Evolutionary conservation across 37 sponge, comb jelly and placozoan genomes (phyloP).

Genomic region (Spongilla lacustris): DNA sequence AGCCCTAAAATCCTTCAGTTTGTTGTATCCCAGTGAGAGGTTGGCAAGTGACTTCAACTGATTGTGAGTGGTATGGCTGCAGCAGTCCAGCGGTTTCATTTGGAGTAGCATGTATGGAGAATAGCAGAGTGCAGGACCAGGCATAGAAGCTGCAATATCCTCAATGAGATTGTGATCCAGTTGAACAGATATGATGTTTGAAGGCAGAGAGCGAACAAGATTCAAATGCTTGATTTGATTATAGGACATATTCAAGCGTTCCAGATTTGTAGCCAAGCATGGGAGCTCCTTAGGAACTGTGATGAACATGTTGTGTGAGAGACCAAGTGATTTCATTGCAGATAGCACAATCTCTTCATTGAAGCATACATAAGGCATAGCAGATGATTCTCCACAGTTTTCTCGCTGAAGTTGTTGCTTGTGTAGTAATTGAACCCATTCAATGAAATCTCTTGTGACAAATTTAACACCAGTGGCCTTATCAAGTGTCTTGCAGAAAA

Average conservation of each 20-base stretch:
- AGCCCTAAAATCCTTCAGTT: conserved; percentile 7
- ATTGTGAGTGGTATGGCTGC: conserved; percentile 2
- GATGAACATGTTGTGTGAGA: conserved; percentile 67
- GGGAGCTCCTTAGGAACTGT: conserved; percentile 72
- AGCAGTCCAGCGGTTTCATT: conserved; percentile 37
- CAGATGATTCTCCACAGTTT: too few species aligned
- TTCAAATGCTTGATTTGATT: conserved; percentile 39
- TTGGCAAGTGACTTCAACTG: conserved; percentile 43
- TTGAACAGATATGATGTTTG: conserved; percentile 6
- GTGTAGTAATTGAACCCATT: too few species aligned
- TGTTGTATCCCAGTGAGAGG: conserved; percentile 54
- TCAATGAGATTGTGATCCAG: conserved; percentile 33
- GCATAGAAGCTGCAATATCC: background rate
- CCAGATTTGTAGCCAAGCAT: conserved; percentile 75
- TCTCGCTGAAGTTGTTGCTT: too few species aligned
- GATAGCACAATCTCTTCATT: too few species aligned
- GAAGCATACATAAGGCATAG: too few species aligned
- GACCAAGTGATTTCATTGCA: conserved; percentile 12
- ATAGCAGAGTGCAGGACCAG: background rate
- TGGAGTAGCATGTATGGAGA: background rate
- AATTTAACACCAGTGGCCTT: too few species aligned
- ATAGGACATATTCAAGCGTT: conserved; percentile 40
- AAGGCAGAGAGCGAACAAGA: conserved; percentile 51
- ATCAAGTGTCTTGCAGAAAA: too few species aligned
- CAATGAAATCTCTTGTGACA: too few species aligned